Base-by-base conservation (phyloP, 53 echinoderm and acorn worm species). In the Paelopatides confundens region DNA sequence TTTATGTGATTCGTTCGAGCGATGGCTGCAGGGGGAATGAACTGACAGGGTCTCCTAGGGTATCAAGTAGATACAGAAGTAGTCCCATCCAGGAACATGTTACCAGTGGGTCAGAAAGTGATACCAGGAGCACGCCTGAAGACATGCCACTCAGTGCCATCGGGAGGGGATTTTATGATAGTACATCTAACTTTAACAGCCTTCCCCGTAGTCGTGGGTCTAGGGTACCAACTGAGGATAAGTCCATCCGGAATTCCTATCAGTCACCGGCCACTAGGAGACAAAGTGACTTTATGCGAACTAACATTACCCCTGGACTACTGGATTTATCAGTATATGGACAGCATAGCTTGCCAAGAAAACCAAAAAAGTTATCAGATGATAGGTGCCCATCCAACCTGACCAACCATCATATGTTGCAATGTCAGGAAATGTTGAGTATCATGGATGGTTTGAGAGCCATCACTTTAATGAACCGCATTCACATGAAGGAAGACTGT, bases 351-450 rank as follows among this genome's bases (percentile, higher is more conserved):
- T 31, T 83, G 40, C 84, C 84, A 4, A 63, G 84, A 38, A 83
- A 31, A 46, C 37, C 63, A 9, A 83, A 65, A 29, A 63, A 65
- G 62, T 38, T 40, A 18, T 15, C 11, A 9, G 84, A 83, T 7
- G 84, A 83, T 24, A 83, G 37, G 37, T 83, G 84, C 36, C 84
- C 84, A 27, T 83, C 84, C 6, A 83, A 83, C 18, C 23, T 83
- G 64, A 83, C 84, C 65, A 83, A 36, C 39, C 63, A 40, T 18
- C 84, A 83, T 65, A 83, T 83, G 84, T 3, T 83, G 28, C 84
- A 83, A 37, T 93, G 93, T 31, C 93, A 93, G 68, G 93, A 93
- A 38, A 81, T 93, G 71, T 90, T 90, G 38, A 86, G 87, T 23
- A 66, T 93, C 71, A 71, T 93, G 46, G 94, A 94, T 21, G 90